Percentiles rank a stretch among this genome's conserved stretches.
Evolutionary conservation across 2,888 invertebrate genomes (phyloP).

Genomic region (Onthophagus sagittarius): DNA sequence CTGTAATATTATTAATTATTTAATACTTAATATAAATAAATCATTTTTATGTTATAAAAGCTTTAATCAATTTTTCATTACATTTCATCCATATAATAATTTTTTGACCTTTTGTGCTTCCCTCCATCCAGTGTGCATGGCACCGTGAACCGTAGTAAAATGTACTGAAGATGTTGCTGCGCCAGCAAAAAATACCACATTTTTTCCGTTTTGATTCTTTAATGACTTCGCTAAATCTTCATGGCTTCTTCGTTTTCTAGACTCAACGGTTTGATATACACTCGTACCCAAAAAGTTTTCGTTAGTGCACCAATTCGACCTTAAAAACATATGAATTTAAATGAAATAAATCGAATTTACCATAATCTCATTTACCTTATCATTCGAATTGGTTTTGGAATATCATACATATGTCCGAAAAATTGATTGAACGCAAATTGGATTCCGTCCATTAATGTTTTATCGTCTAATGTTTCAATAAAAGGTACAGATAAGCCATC

Average conservation of each 20-base stretch:
- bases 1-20: too few species aligned
- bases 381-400: conserved; percentile 48
- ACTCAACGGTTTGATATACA: conserved; percentile 26
- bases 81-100: too few species aligned
- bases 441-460: conserved; percentile 51
- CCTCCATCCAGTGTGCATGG: conserved; percentile 47
- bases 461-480: conserved; percentile 58
- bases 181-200: conserved; percentile 53
- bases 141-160: conserved; percentile 51
- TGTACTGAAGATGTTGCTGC: conserved; percentile 49
- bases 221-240: conserved; percentile 35
- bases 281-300: conserved; percentile 52
- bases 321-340: conserved; percentile 37
- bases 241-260: conserved; percentile 18
- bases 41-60: too few species aligned
- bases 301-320: conserved; percentile 65
- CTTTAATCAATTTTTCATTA: too few species aligned
- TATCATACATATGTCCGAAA: conserved; percentile 48
- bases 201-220: conserved; percentile 45
- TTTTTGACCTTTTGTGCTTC: conserved; percentile 41
- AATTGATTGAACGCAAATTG: conserved; percentile 53
- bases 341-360: not conserved
- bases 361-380: conserved; percentile 30
- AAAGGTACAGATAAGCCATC: conserved; percentile 58
- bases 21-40: too few species aligned